Percentiles rank a stretch among this genome's conserved stretches.
These are phyloP conservation scores for Pecten maximus DNA, from an alignment of 2,888 invertebrate species.

Conservation along the genomic window DNA sequence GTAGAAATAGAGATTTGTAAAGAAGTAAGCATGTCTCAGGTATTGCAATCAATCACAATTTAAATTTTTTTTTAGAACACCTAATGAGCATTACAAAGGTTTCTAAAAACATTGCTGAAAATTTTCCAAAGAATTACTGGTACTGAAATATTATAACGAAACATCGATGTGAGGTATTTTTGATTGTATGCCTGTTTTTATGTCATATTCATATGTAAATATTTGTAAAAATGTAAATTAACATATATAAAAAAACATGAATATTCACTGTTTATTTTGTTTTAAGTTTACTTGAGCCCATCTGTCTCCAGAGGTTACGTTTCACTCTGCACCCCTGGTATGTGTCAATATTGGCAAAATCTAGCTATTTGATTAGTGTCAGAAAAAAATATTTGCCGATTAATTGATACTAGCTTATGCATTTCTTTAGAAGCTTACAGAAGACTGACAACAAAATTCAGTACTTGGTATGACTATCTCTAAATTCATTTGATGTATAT, in stretches of 20 bases:
- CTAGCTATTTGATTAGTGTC: no score
- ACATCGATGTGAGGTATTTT: not conserved
- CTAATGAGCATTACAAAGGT: not conserved
- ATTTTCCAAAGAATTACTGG: not conserved
- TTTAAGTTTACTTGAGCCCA: not conserved
- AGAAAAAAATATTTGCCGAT: no score
- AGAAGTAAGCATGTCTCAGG: not conserved
- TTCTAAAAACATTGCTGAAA: not conserved
- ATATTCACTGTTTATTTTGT: not conserved
- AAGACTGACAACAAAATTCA: no score
- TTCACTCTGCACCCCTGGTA: no score
- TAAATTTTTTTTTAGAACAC: not conserved
- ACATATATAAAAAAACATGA: not conserved
- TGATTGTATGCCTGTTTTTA: not conserved
- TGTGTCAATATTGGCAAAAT: no score
- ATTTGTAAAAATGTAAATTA: constrained; percentile 31
- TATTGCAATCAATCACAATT: not conserved
- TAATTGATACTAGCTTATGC: no score
- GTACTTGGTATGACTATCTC: no score
- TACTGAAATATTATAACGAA: not conserved
- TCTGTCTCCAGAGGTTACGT: no score
- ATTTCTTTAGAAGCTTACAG: no score
- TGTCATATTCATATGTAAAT: not conserved
- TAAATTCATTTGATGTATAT: no score
- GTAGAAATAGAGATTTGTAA: not conserved